Evolutionary conservation across 2,797 vertebrate genomes (phyloP), one percentile per base, ranked within the genome.

Genomic region (Gymnothorax reevesii): DNA sequence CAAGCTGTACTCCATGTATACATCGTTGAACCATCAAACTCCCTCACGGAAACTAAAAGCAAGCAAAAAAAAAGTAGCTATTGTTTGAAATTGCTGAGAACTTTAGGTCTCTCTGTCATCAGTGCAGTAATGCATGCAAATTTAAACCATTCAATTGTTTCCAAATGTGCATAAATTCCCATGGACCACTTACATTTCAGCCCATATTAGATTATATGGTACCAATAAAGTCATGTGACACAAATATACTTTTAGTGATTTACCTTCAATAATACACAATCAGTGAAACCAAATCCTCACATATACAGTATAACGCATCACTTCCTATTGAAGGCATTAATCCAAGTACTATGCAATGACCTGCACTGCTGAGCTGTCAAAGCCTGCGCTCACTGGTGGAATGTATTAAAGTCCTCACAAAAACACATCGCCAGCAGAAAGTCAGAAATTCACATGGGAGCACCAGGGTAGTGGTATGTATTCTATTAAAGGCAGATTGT

Each of bases 171-270:
- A 86, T 57, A 33, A 60, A 73, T 52, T 73, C 64, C 62, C 84
- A 49, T 13, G 66, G 80, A 80, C 57, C 42, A 54, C 57, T 52
- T 85, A 64, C 69, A 71, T 57, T 79, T 62, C 59, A 52, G 71
- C 69, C 25, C 82, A 79, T 83, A 79, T 57, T 87, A 88, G 82
- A 77, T 90, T 87, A 83, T 84, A 87, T 86, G 89, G 90, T 87
- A 90, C 86, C 84, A 85, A 91, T 91, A 87, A 87, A 82, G 79
- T 80, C 52, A 88, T 71, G 86, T 88, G 85, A 89, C 91, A 91
- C 88, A 86, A 91, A 91, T 83, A 88, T 87, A 84, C 88, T 85
- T 83, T 88, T 85, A 60, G 62, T 89, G 85, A 88, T 85, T 90
- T 93, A 92, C 90, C 86, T 88, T 90, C 22, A 27, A 66, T 7